Percentiles rank a stretch among this genome's conserved stretches.
Conservation (phyloP, 2,888 invertebrate species). For the Lasioglossum oenotherae region DNA sequence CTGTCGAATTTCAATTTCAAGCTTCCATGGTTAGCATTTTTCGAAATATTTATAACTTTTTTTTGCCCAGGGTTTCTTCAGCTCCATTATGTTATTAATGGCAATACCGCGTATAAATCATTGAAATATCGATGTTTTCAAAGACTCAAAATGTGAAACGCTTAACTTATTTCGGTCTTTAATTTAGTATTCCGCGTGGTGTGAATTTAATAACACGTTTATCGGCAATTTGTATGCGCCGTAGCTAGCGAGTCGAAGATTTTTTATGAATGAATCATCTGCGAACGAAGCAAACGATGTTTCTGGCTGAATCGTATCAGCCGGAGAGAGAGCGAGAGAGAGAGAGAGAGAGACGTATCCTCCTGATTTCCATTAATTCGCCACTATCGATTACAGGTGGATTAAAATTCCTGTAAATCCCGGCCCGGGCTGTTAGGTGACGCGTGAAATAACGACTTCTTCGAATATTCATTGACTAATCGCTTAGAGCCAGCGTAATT, state of each 20-base stretch:
- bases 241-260: slow-evolving; percentile 34
- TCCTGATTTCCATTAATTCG: neutral
- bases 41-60: slow-evolving; percentile 1
- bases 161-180: slow-evolving; percentile 42
- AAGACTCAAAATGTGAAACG: slow-evolving; percentile 16
- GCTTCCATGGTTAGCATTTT: neutral
- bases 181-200: slow-evolving; percentile 45
- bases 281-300: slow-evolving; percentile 26
- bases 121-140: neutral
- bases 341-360: neutral
- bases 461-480: slow-evolving; percentile 22
- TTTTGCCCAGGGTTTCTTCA: neutral
- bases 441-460: slow-evolving; percentile 18
- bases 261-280: slow-evolving; percentile 54
- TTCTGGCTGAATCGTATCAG: slow-evolving; percentile 32
- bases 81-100: slow-evolving; percentile 10
- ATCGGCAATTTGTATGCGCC: slow-evolving; percentile 50
- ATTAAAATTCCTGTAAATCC: slow-evolving; percentile 40
- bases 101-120: neutral
- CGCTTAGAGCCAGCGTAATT: slow-evolving; percentile 9
- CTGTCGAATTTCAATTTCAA: slow-evolving; percentile 9
- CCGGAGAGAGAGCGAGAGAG: neutral
- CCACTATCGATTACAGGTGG: slow-evolving; percentile 20
- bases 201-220: slow-evolving; percentile 54
- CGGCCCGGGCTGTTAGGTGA: slow-evolving; percentile 8